Conservation (phyloP, 2,888 invertebrate genomes). For the Lasioglossum pauxillum region DNA sequence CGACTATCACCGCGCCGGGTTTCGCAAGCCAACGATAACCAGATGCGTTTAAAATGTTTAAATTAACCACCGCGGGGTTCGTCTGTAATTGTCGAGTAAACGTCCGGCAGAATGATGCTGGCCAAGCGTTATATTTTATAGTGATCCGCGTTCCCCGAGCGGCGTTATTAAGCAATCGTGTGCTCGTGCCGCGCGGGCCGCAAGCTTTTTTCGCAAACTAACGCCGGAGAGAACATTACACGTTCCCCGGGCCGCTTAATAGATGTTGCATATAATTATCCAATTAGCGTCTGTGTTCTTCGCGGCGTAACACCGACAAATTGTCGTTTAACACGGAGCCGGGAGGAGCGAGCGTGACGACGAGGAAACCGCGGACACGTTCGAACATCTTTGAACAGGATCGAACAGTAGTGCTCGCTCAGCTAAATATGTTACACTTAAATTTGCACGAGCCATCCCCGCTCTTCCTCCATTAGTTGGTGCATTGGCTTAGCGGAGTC, state of each 20-base stretch:
- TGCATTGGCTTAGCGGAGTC: too few relatives aligned
- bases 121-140: slow-evolving; percentile 27
- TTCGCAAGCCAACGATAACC: not conserved
- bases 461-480: too few relatives aligned
- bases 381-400: slow-evolving; percentile 30
- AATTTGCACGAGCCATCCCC: too few relatives aligned
- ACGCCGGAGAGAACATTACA: slow-evolving; percentile 30
- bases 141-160: not conserved
- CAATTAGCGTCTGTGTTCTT: slow-evolving; percentile 54
- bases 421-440: too few relatives aligned
- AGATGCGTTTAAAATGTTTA: slow-evolving; percentile 4
- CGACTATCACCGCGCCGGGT: not conserved
- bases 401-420: slow-evolving; percentile 1
- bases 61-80: slow-evolving; percentile 8
- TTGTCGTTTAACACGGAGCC: slow-evolving; percentile 34
- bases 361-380: slow-evolving; percentile 19
- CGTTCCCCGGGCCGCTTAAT: slow-evolving; percentile 44
- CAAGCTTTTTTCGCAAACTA: slow-evolving; percentile 2
- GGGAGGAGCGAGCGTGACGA: slow-evolving; percentile 35
- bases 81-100: slow-evolving; percentile 33
- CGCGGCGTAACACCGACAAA: slow-evolving; percentile 38
- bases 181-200: slow-evolving; percentile 7
- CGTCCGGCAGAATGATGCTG: slow-evolving; percentile 1
- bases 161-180: slow-evolving; percentile 48
- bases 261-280: slow-evolving; percentile 61